Percentiles rank a stretch among this genome's conserved stretches.
phyloP scores from a whole-genome alignment of 2,113 vertebrate species.

The Theristicus caerulescens region DNA sequence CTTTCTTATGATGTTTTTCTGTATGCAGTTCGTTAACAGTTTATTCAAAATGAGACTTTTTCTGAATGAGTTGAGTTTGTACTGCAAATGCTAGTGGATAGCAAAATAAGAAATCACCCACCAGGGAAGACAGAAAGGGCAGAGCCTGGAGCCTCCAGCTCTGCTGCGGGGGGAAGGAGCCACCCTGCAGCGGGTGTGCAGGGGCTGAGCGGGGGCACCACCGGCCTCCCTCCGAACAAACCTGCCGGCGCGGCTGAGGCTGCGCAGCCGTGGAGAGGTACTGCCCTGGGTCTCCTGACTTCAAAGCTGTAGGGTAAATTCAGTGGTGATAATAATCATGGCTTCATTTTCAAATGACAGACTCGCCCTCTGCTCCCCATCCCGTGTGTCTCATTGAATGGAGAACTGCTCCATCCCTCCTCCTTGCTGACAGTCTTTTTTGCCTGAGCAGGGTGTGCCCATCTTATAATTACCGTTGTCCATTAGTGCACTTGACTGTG shows the following conservation, averaged over 20 bases:
- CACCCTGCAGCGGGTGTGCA: accelerated
- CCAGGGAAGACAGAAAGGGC: neutral
- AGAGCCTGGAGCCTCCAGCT: neutral
- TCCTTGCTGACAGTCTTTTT: neutral
- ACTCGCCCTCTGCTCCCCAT: neutral
- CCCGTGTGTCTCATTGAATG: accelerated
- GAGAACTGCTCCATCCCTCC: neutral
- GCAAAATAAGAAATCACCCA: neutral
- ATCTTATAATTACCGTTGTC: neutral
- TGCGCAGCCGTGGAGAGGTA: neutral
- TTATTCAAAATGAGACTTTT: neutral
- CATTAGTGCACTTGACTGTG: neutral
- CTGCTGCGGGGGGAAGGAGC: neutral
- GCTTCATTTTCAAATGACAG: neutral
- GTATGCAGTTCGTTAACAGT: neutral
- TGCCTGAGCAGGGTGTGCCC: neutral
- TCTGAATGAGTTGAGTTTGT: neutral
- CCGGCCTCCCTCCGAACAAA: accelerated
- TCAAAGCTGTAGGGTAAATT: neutral
- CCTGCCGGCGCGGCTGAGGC: neutral
- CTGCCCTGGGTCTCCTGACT: neutral
- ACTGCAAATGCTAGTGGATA: neutral
- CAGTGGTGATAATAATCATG: neutral
- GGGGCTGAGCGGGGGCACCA: neutral
- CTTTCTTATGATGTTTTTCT: neutral